Evolutionary conservation across 2,797 vertebrate species (phyloP).

Genomic region (Delichon dasypus): DNA sequence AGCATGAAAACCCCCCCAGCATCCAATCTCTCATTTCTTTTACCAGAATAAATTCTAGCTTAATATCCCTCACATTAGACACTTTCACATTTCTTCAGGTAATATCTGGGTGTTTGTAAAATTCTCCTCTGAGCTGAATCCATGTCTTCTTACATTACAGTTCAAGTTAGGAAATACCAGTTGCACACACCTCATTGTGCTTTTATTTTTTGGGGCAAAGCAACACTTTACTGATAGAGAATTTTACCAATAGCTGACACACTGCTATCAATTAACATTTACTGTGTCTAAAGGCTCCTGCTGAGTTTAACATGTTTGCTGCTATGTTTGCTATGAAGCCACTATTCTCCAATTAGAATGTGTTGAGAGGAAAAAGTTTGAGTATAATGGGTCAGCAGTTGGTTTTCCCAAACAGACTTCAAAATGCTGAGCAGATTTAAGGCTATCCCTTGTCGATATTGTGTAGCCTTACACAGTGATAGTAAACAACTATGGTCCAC

Average conservation of each 20-base stretch:
- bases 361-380: not conserved
- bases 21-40: not conserved
- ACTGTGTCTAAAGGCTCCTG: not conserved
- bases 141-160: fast-evolving
- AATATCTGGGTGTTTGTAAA: not conserved
- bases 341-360: not conserved
- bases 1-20: not conserved
- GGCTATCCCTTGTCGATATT: not conserved
- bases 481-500: not conserved
- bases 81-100: not conserved
- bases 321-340: not conserved
- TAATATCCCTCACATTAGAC: not conserved
- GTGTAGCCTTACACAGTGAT: not conserved
- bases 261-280: not conserved
- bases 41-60: not conserved
- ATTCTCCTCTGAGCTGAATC: not conserved
- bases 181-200: not conserved
- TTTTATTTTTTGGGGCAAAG: not conserved
- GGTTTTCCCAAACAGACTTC: not conserved
- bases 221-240: not conserved
- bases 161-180: not conserved
- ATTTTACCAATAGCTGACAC: not conserved
- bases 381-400: not conserved
- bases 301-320: not conserved
- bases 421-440: not conserved